Conservation (phyloP, 2,888 invertebrate species). For the Melanostoma mellinum region DNA sequence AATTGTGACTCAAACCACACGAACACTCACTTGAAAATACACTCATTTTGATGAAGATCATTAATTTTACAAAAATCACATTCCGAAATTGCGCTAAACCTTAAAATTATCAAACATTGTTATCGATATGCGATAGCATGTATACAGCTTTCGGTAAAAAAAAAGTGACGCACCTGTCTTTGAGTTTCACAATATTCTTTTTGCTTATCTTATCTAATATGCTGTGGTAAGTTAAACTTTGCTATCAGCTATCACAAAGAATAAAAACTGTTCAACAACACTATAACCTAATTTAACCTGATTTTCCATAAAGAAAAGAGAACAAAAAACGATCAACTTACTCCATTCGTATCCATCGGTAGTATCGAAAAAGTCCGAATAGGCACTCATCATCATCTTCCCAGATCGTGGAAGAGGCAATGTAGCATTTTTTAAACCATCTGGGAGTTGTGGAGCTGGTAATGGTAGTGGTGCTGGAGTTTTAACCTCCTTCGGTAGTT, state of each 20-base stretch:
- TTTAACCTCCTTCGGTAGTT: slow-evolving; percentile 10
- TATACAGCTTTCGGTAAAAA: slow-evolving; percentile 5
- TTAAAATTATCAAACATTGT: slow-evolving; percentile 19
- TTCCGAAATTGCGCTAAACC: no score
- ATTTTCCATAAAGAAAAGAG: slow-evolving; percentile 1
- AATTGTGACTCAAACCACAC: no score
- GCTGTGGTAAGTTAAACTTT: slow-evolving; percentile 29
- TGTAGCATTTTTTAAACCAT: slow-evolving; percentile 17
- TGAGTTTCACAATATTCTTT: slow-evolving; percentile 49
- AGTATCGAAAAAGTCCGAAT: slow-evolving; percentile 35
- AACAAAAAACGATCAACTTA: slow-evolving; percentile 29
- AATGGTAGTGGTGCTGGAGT: background rate
- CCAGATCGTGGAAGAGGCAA: slow-evolving; percentile 25
- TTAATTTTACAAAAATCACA: background rate
- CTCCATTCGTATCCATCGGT: slow-evolving; percentile 71
- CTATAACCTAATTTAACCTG: slow-evolving; percentile 12
- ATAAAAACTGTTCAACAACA: slow-evolving; percentile 6
- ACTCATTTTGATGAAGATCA: no score
- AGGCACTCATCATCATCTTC: slow-evolving; percentile 36
- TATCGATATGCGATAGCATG: background rate
- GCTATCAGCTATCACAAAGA: slow-evolving; percentile 39
- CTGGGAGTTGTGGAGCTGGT: background rate
- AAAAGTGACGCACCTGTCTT: slow-evolving; percentile 55
- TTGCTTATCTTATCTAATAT: slow-evolving; percentile 59
- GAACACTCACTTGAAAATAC: no score